Evolutionary conservation across 2,797 vertebrate species (phyloP).

Genomic region (Sphenodon punctatus): DNA sequence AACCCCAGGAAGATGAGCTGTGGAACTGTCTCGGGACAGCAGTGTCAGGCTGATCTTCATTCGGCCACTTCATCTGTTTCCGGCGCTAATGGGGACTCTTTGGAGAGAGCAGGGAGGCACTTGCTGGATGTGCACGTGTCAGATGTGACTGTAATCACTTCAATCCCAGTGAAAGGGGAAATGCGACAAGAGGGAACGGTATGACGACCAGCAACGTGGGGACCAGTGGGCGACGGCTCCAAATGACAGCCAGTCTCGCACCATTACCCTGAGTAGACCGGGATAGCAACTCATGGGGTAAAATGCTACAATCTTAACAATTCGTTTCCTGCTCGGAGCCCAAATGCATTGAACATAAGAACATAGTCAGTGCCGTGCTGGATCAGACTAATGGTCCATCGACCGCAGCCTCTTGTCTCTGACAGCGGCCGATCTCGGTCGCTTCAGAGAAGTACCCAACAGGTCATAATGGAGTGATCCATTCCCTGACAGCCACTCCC

Average conservation of each 20-base stretch:
- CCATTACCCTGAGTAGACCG: neutral
- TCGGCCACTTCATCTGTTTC: neutral
- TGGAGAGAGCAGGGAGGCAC: neutral
- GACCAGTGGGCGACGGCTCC: neutral
- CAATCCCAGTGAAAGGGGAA: neutral
- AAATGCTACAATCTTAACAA: no score
- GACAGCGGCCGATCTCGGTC: no score
- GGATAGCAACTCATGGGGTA: neutral
- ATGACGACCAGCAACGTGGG: neutral
- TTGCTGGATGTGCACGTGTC: neutral
- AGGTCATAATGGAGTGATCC: no score
- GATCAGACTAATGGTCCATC: no score
- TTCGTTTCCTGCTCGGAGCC: neutral
- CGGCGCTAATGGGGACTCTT: neutral
- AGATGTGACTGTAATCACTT: neutral
- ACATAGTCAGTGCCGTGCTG: no score
- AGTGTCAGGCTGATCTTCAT: neutral
- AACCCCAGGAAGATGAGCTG: neutral
- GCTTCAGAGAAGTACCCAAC: no score
- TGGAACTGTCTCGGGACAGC: neutral
- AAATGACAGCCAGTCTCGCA: neutral
- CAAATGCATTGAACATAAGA: no score
- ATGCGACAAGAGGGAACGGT: neutral
- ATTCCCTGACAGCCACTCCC: no score
- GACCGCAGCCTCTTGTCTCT: no score